Evolutionary conservation across 2,888 invertebrate species (phyloP), one percentile per base, ranked within the genome.

Genomic region (Drosophila borborema): DNA sequence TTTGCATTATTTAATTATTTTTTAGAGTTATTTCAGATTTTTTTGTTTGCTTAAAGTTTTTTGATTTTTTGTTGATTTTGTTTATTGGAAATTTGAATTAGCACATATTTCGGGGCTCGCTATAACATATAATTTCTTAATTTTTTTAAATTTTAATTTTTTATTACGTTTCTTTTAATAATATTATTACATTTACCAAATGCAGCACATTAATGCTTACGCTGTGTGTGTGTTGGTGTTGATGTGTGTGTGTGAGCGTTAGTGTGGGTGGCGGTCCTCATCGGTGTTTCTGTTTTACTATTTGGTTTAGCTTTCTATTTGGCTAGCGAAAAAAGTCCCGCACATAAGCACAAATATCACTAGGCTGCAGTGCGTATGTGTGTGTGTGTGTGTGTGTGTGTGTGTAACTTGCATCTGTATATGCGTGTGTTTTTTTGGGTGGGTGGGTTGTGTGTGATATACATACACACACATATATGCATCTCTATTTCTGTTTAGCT

Each of bases 181-280:
- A 75, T 74, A 73, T 74, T 81, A 81, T 81, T 81, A 80, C 71
- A 72, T 69, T 77, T 69, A 84, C 75, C 85, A 89, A 86, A 89
- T 84, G 89, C 87, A 75, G 89, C 84, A 82, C 77, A 65, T 80
- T 82, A 75, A 86, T 88, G 86, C 86, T 72, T 82, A 87, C 81
- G 75, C 88, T 88, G 66, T 62, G 70, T 34, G 58, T 34, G 58
- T 34, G 58, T 72, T 36, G 59, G 51, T 58, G 43, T 66, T 16
- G 14, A 7, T 31, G 49, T 49, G 10, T 23, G 31, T 49, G 8
- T 41, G 23, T 53, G 16, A 41, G 31, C 48, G 23, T 53, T 18
- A 46, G 38, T 75, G 34, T 66, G 46, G 54, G 49, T 76, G 83
- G 83, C 83, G 72, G 81, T 84, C 68, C 79, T 64, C 74, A 67